phyloP scores from a whole-genome alignment of 2,888 invertebrate genomes.

The Mamestra brassicae region DNA sequence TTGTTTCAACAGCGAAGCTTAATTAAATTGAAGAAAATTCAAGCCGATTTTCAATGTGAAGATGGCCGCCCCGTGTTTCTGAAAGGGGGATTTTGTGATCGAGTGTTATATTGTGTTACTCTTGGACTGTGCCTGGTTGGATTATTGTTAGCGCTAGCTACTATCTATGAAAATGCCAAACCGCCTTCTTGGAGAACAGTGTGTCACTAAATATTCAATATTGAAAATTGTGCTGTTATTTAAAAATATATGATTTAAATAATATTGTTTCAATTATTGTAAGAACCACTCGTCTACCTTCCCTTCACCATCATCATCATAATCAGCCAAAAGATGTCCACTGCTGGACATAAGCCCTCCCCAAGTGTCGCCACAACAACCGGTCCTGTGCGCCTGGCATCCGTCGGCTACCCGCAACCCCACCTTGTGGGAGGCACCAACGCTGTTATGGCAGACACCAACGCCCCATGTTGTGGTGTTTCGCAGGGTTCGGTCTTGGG shows the following conservation, averaged over 20 bases:
- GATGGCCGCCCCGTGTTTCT: constrained; percentile 72
- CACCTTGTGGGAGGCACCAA: too few relatives aligned
- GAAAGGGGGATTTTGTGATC: constrained; percentile 70
- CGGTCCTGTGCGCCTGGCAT: too few relatives aligned
- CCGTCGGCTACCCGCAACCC: too few relatives aligned
- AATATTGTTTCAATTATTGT: constrained; percentile 15
- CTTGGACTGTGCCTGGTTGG: constrained; percentile 22
- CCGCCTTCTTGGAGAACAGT: constrained; percentile 70
- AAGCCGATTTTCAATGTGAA: constrained; percentile 72
- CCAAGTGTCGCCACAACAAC: too few relatives aligned
- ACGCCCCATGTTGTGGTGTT: too few relatives aligned
- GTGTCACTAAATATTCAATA: constrained; percentile 24
- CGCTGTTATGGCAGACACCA: too few relatives aligned
- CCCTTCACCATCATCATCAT: too few relatives aligned
- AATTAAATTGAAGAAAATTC: constrained; percentile 67
- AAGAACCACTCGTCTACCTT: too few relatives aligned
- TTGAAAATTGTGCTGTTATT: neutral
- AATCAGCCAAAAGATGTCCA: too few relatives aligned
- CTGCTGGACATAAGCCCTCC: too few relatives aligned
- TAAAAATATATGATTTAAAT: constrained; percentile 1
- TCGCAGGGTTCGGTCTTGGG: too few relatives aligned
- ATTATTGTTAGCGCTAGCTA: neutral
- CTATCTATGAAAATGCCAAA: constrained; percentile 73
- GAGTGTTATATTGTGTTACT: constrained; percentile 69
- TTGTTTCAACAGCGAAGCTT: constrained; percentile 43